Percentiles rank a stretch among this genome's conserved stretches.
Conservation (phyloP, 2,113 vertebrate genomes). For the Gambusia holbrooki region DNA sequence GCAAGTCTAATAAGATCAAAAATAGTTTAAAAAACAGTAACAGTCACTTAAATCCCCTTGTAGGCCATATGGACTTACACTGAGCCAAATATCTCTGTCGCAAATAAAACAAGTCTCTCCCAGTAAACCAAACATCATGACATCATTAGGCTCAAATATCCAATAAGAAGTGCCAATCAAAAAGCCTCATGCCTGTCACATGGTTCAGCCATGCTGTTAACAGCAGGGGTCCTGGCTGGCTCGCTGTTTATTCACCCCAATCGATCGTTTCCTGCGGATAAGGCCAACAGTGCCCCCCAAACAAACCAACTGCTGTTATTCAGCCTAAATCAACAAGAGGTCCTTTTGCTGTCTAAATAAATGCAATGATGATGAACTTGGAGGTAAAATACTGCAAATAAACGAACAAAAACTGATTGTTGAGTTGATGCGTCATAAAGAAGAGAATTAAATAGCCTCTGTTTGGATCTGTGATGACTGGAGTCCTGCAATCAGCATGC, state of each 20-base stretch:
- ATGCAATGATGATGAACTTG: slow-evolving; percentile 4
- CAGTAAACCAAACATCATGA: slow-evolving; percentile 34
- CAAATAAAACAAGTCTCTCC: slow-evolving; percentile 29
- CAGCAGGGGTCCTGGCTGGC: slow-evolving; percentile 56
- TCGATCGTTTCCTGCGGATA: slow-evolving; percentile 71
- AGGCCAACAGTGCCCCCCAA: slow-evolving; percentile 61
- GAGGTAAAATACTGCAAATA: slow-evolving; percentile 5
- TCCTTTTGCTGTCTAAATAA: slow-evolving; percentile 21
- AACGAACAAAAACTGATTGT: slow-evolving; percentile 5
- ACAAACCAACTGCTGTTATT: slow-evolving; percentile 72
- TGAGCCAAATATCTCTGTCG: background rate
- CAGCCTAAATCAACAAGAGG: slow-evolving; percentile 56
- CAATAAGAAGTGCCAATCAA: slow-evolving; percentile 68
- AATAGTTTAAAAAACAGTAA: background rate
- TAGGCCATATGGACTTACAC: background rate
- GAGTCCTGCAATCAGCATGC: slow-evolving; percentile 57
- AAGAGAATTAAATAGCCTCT: background rate
- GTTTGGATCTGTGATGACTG: slow-evolving; percentile 21
- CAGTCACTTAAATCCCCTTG: background rate
- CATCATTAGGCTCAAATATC: slow-evolving; percentile 49
- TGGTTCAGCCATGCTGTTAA: slow-evolving; percentile 58
- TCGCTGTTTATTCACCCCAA: slow-evolving; percentile 72
- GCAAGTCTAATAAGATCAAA: slow-evolving; percentile 22
- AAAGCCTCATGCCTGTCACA: slow-evolving; percentile 65
- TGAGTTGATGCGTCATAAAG: slow-evolving; percentile 23